Base-by-base conservation (phyloP, 23 tunicate species). In the Halocynthia roretzi region DNA sequence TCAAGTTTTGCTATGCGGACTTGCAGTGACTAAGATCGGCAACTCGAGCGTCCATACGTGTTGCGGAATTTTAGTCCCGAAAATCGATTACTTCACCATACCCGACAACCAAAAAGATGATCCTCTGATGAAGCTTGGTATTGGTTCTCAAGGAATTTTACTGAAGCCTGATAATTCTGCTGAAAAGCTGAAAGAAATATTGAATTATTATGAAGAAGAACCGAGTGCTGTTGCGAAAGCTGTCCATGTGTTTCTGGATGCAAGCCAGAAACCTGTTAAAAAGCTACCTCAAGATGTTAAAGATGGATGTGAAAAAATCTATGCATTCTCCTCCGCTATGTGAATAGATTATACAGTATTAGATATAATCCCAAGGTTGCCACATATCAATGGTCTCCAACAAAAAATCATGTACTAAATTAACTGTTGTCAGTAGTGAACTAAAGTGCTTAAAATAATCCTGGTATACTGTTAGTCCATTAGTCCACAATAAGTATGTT, bases 231-330 rank as follows among this genome's bases (percentile, higher is more conserved):
- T 79, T 52, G 71, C 72, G 2, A 69, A 56, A 51, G 54, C 76
- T 11, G 89, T 85, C 22, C 89, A 85, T 85, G 83, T 72, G 10
- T 85, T 85, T 71, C 72, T 85, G 8, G 89, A 85, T 61, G 44
- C 54, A 10, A 54, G 40, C 14, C 71, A 67, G 17, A 56, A 56
- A 7, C 87, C 87, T 9, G 51, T 77, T 58, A 44, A 56, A 23
- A 44, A 52, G 56, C 55, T 81, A 52, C 78, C 85, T 6, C 49
- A 63, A 22, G 52, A 67, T 52, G 11, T 78, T n/a, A 8, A n/a
- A 23, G 10, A 10, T 51, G 77, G 77, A 7, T 52, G 54, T 19
- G 21, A 51, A 8, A 72, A 54, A 52, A 51, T 72, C 12, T 60
- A 31, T 31, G 44, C 44, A 31, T 31, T 31, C 44, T 31, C 44